A percentile compares a stretch with the other conserved stretches of the same genome.
These are phyloP conservation scores for Tromatobia lineatoria DNA, from an alignment of 2,888 invertebrate species.

Conservation along the genomic window DNA sequence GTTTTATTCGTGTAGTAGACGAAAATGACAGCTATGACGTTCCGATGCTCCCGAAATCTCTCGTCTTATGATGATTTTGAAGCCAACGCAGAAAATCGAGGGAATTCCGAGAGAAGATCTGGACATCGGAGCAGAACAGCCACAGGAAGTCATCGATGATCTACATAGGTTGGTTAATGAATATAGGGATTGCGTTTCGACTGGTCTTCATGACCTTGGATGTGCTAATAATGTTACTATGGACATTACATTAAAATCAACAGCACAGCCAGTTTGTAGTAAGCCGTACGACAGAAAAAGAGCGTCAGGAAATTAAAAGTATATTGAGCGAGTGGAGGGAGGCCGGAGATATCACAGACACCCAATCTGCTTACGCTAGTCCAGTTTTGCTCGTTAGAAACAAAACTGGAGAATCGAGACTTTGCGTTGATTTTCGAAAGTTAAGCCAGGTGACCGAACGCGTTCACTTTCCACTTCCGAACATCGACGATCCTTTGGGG, in stretches of 20 bases:
- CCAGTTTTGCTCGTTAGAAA: conserved; percentile 66
- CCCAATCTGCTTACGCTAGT: conserved; percentile 61
- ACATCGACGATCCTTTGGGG: conserved; percentile 47
- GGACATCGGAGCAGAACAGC: conserved; percentile 11
- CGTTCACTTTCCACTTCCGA: conserved; percentile 33
- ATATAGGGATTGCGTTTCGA: conserved; percentile 20
- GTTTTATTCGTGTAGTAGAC: background rate
- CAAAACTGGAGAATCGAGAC: conserved; percentile 53
- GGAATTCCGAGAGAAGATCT: background rate
- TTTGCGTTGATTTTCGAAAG: conserved; percentile 54
- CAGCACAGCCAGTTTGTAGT: background rate
- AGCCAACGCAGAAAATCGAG: background rate
- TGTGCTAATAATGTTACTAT: conserved; percentile 18
- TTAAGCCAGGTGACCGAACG: conserved; percentile 34
- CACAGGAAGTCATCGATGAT: background rate
- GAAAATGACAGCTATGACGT: background rate
- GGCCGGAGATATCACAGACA: conserved; percentile 43
- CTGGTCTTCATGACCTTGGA: conserved; percentile 3
- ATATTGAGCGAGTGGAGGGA: conserved; percentile 49
- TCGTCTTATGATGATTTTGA: background rate
- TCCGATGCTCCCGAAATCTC: background rate
- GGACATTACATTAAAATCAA: background rate
- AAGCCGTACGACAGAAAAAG: conserved; percentile 11
- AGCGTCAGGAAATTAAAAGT: conserved; percentile 25
- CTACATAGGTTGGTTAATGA: background rate